Base-by-base conservation (phyloP, 2,113 vertebrate species). In the Bubalus kerabau region DNA sequence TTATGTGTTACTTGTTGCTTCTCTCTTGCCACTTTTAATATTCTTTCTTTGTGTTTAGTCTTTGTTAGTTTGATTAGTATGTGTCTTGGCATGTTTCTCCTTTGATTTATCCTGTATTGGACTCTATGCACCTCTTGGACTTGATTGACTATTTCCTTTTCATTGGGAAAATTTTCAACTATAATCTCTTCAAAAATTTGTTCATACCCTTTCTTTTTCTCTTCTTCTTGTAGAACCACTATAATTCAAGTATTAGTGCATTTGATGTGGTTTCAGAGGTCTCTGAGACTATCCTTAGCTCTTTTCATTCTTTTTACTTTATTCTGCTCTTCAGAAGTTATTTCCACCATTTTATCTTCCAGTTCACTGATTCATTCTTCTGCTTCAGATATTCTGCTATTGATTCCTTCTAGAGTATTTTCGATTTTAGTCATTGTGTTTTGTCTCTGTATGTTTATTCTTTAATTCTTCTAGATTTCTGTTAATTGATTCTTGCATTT, bases 381-480 rank as follows among this genome's bases (percentile, higher is more conserved):
- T n/a, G 62, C 30, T 64, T 64, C 62, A 64, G 30, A 32, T 32
- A 32, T 64, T 64, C 30, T 32, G 30, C 30, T 64, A n/a, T n/a
- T 64, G 15, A 64, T n/a, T 64, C 30, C 30, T n/a, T 64, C 62
- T 64, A n/a, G 30, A 64, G 30, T 64, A 64, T 64, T 64, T 64
- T n/a, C 0, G 0, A 17, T n/a, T 64, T 64, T 15, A 64, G 30
- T 64, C 62, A n/a, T 64, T 64, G 30, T n/a, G 15, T n/a, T 64
- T 64, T 64, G 62, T 64, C 30, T 64, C 62, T 64, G 30, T 64
- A 32, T 32, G 7, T 64, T 32, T 32, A 64, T 64, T 64, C 62
- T 64, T 64, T 64, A 64, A 64, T 17, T 64, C 62, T 64, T 64
- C 7, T 64, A n/a, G 15, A 17, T 64, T 15, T n/a, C 7, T 64